Base-by-base conservation (phyloP, 2,113 vertebrate genomes). In the Syngnathus typhle region DNA sequence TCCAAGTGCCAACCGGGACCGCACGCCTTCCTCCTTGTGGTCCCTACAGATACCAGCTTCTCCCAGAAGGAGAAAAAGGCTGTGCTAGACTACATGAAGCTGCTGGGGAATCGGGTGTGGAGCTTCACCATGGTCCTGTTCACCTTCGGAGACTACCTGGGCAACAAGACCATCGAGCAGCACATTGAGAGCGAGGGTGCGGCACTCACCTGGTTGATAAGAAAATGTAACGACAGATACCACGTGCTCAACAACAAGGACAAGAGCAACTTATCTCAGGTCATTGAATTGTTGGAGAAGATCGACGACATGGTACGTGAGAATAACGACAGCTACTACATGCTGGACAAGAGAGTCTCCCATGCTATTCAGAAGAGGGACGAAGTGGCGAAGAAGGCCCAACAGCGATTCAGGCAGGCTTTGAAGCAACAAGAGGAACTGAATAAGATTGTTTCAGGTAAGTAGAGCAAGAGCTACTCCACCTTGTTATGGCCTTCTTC, bases 171-270 rank as follows among this genome's bases (percentile, higher is more conserved):
- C 0, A 78, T 76, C 12, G 87, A 87, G 39, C 21, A 78, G 44
- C 78, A 85, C 69, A 83, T 84, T 15, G 80, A 84, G 63, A 79
- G 76, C 1, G 82, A 86, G 43, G 82, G 87, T 13, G 62, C 68
- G 0, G 64, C 74, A 0, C 82, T 88, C 43, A 66, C 19, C 47
- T 80, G 73, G 73, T 32, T 87, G 16, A 67, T 77, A 27, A 69
- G 72, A 19, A 80, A 39, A 39, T 85, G 85, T 49, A 38, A 39
- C 0, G 52, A 81, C 66, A 81, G 84, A 7, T 83, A 82, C 52
- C 80, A 72, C 1, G 75, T 77, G 58, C 68, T 84, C 12, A 66
- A 73, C 16, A 82, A 85, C 78, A 84, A 75, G 38, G 67, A 77
- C 1, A 66, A 52, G 12, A 41, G 9, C 5, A 9, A 75, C 38